Conservation (phyloP, 1,140 invertebrate species). For the Asobara japonica region DNA sequence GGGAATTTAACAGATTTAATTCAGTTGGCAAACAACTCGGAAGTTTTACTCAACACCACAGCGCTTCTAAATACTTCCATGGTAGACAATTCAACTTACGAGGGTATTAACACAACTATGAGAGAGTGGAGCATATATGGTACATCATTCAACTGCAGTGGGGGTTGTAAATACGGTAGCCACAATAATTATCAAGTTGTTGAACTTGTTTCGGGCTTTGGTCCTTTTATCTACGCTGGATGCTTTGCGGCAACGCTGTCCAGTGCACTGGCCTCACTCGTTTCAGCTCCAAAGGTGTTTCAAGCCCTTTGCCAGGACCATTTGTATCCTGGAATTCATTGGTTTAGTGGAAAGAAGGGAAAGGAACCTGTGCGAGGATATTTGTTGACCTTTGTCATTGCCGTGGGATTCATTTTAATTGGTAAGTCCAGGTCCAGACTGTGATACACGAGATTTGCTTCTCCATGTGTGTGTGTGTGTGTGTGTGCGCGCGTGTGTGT, state of each 20-base stretch:
- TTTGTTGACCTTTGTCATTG: constrained; percentile 89
- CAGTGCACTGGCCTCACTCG: constrained; percentile 93
- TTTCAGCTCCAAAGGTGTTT: constrained; percentile 94
- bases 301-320: constrained; percentile 97
- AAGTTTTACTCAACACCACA: constrained; percentile 27
- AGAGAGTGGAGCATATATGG: constrained; percentile 54
- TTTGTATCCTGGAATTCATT: constrained; percentile 90
- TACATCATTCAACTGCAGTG: constrained; percentile 55
- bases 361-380: constrained; percentile 94
- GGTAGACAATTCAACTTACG: background rate
- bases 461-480: too few species aligned
- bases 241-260: constrained; percentile 97
- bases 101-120: constrained; percentile 7
- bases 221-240: constrained; percentile 94
- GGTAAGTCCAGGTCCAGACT: constrained; percentile 74
- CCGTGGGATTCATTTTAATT: constrained; percentile 86
- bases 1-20: constrained; percentile 71
- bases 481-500: too few species aligned
- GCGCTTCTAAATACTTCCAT: constrained; percentile 26
- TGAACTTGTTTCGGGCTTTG: constrained; percentile 88
- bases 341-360: constrained; percentile 93
- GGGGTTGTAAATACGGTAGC: constrained; percentile 77
- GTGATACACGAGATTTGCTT: too few species aligned
- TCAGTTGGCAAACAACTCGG: constrained; percentile 1
- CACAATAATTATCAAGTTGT: constrained; percentile 90